Evolutionary conservation across 2,888 invertebrate species (phyloP).

Genomic region (Hoplodrina blanda): DNA sequence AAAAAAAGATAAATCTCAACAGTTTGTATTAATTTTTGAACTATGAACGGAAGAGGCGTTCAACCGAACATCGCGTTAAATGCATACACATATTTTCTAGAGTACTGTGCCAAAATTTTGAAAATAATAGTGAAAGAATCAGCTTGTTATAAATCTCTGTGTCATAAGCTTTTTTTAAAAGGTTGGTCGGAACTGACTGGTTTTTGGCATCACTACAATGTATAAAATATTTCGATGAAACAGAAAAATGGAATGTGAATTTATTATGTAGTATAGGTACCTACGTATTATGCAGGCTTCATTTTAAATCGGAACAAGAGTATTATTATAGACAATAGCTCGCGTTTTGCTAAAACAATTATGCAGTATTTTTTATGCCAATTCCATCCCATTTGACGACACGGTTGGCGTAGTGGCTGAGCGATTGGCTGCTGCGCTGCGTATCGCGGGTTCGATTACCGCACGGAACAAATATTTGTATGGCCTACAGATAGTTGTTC

Average conservation of each 20-base stretch:
- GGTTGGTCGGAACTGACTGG: constrained; percentile 15
- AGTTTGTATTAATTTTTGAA: constrained; percentile 23
- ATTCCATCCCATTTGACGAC: too few species aligned
- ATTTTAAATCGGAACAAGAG: too few species aligned
- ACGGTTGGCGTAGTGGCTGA: too few species aligned
- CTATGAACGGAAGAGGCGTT: constrained; percentile 19
- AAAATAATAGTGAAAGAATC: constrained; percentile 42
- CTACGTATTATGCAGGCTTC: not conserved
- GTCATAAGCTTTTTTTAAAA: constrained; percentile 49
- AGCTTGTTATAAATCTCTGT: constrained; percentile 46
- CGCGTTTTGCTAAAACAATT: too few species aligned
- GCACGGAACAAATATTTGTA: too few species aligned
- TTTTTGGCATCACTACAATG: constrained; percentile 49
- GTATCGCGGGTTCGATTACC: too few species aligned
- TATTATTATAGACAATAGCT: too few species aligned
- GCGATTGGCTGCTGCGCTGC: too few species aligned
- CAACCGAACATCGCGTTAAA: constrained; percentile 24
- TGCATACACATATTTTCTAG: constrained; percentile 35
- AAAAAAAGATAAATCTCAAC: constrained; percentile 13
- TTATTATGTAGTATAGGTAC: constrained; percentile 1
- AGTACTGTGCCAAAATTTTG: constrained; percentile 35
- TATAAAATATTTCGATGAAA: constrained; percentile 39
- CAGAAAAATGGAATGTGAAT: constrained; percentile 7
- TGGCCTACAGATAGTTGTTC: too few species aligned
- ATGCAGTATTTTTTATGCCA: too few species aligned